These are phyloP conservation scores for Eupeodes corollae DNA, from an alignment of 1,140 invertebrate species.

Conservation along the genomic window DNA sequence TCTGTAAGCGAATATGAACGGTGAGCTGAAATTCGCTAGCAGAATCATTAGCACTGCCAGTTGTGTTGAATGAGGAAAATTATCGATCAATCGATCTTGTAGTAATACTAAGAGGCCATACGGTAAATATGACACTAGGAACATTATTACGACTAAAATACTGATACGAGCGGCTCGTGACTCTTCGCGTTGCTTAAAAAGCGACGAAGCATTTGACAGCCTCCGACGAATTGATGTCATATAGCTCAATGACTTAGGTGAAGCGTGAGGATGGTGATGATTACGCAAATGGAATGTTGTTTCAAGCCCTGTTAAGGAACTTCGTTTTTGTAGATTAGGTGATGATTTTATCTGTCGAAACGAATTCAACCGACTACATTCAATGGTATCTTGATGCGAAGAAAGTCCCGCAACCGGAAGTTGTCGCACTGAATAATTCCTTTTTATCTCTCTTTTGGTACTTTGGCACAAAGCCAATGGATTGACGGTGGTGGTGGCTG, in stretches of 20 bases:
- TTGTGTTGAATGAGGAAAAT: slow-evolving; percentile 4
- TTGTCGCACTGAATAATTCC: slow-evolving; percentile 31
- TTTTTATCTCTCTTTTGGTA: slow-evolving; percentile 29
- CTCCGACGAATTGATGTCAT: slow-evolving; percentile 55
- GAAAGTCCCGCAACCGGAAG: slow-evolving; percentile 1
- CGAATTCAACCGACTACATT: too few species aligned
- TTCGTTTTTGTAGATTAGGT: slow-evolving; percentile 6
- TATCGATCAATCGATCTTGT: slow-evolving; percentile 1
- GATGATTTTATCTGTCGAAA: slow-evolving; percentile 6
- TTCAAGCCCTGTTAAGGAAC: too few species aligned
- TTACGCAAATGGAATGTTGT: too few species aligned
- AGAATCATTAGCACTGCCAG: slow-evolving; percentile 48
- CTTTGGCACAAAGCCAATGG: slow-evolving; percentile 26
- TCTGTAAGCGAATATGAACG: slow-evolving; percentile 60
- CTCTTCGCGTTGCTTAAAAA: slow-evolving; percentile 67
- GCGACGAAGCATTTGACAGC: slow-evolving; percentile 63
- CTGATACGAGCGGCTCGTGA: slow-evolving; percentile 62
- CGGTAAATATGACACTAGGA: slow-evolving; percentile 53
- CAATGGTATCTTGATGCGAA: too few species aligned
- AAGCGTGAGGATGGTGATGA: neutral
- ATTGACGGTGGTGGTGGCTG: slow-evolving; percentile 19
- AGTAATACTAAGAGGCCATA: slow-evolving; percentile 42
- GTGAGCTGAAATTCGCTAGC: slow-evolving; percentile 53
- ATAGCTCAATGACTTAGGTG: slow-evolving; percentile 24
- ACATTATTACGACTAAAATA: slow-evolving; percentile 50